Evolutionary conservation across 2,797 vertebrate genomes (phyloP).

Genomic region (Bovichtus diacanthus): DNA sequence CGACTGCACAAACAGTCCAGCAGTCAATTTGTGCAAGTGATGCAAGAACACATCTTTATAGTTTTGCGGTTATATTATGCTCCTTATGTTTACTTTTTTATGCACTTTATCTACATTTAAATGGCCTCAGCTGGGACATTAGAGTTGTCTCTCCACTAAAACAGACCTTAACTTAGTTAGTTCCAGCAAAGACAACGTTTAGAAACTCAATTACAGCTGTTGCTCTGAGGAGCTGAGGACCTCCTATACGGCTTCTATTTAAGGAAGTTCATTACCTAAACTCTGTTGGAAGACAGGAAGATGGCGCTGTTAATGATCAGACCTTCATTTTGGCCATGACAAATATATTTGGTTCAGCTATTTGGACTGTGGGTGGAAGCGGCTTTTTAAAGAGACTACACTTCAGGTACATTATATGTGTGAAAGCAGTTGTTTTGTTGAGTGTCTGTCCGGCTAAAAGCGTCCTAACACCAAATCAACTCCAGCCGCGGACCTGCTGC

Average conservation of each 20-base stretch:
- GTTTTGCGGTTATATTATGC: too few species aligned
- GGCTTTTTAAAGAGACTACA: conserved; percentile 27
- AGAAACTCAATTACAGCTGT: too few species aligned
- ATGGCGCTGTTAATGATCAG: not conserved
- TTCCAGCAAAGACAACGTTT: too few species aligned
- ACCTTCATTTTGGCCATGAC: not conserved
- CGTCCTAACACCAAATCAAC: not conserved
- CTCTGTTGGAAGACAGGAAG: not conserved
- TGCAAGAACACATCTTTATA: too few species aligned
- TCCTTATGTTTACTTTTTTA: too few species aligned
- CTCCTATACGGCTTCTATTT: conserved; percentile 6
- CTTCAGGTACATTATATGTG: conserved; percentile 47
- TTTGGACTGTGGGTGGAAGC: conserved; percentile 25
- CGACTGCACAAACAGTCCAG: too few species aligned
- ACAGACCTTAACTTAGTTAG: not conserved
- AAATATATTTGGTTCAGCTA: conserved; percentile 16
- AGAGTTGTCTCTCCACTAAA: too few species aligned
- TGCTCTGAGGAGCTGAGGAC: too few species aligned
- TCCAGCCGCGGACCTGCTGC: conserved; percentile 18
- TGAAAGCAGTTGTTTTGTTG: conserved; percentile 34
- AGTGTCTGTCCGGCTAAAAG: conserved; percentile 32
- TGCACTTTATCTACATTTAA: too few species aligned
- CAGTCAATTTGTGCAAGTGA: too few species aligned
- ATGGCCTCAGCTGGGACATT: too few species aligned
- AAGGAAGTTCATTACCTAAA: not conserved